phyloP scores from a whole-genome alignment of 1,140 invertebrate genomes.

The Acromyrmex echinatior region DNA sequence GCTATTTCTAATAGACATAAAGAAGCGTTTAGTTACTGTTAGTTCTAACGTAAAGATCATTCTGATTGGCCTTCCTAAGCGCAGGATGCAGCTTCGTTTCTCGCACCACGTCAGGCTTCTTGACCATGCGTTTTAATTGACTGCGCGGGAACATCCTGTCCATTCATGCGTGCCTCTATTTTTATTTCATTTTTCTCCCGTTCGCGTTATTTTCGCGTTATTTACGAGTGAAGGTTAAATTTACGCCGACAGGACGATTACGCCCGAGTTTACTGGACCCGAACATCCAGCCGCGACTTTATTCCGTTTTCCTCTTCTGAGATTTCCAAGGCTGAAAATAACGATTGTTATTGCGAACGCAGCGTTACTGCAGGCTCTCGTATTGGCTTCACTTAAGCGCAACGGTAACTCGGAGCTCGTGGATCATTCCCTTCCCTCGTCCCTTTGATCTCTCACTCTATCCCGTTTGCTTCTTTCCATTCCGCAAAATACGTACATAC shows the following conservation, averaged over 20 bases:
- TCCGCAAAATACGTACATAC: neutral
- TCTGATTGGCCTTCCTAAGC: neutral
- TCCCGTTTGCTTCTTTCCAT: slow-evolving; percentile 12
- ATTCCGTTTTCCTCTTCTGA: slow-evolving; percentile 37
- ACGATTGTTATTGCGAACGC: slow-evolving; percentile 75
- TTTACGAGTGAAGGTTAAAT: slow-evolving; percentile 24
- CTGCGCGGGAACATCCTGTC: slow-evolving; percentile 24
- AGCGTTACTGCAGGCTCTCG: slow-evolving; percentile 71
- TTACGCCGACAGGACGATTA: slow-evolving; percentile 27
- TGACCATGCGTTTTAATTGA: slow-evolving; percentile 31
- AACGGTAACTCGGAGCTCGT: slow-evolving; percentile 76
- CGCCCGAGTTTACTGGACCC: slow-evolving; percentile 6
- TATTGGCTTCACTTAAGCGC: slow-evolving; percentile 76
- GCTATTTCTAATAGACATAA: neutral
- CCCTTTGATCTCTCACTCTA: slow-evolving; percentile 21
- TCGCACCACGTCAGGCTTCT: neutral
- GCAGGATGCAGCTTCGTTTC: neutral
- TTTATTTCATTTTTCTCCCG: neutral
- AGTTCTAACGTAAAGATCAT: neutral
- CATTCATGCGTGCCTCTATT: neutral
- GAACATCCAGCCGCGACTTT: slow-evolving; percentile 18
- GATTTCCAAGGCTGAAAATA: neutral
- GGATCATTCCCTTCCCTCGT: slow-evolving; percentile 55
- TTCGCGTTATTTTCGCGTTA: neutral
- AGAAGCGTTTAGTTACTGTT: neutral